Conservation (phyloP, 2,113 vertebrate species). For the Oreochromis aureus region DNA sequence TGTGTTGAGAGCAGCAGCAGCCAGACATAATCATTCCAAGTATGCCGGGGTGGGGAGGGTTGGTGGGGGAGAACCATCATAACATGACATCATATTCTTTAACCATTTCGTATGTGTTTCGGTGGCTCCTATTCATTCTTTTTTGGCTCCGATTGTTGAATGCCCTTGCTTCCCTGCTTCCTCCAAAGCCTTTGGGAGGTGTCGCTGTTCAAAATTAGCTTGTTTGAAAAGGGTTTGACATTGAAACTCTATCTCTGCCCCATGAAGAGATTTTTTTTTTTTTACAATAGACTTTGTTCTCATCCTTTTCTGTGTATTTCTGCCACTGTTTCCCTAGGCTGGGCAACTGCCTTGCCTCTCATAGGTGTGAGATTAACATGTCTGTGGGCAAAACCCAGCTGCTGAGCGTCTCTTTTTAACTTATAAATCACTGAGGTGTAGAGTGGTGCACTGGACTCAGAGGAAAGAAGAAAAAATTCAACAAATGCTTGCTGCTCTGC, state of each 20-base stretch:
- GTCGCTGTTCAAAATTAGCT: conserved; percentile 43
- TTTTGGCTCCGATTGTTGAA: conserved; percentile 45
- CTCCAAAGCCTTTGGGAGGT: conserved; percentile 35
- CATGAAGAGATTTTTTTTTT: conserved; percentile 44
- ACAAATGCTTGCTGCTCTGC: conserved; percentile 24
- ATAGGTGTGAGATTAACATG: conserved; percentile 70
- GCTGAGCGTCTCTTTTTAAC: conserved; percentile 1
- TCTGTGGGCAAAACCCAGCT: conserved; percentile 36
- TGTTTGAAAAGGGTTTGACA: conserved; percentile 45
- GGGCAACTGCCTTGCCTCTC: conserved; percentile 61
- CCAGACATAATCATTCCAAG: conserved; percentile 75
- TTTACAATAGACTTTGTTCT: conserved; percentile 58
- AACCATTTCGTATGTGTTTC: conserved; percentile 52
- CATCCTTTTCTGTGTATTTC: conserved; percentile 61
- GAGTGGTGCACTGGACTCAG: not conserved
- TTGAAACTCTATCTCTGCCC: conserved; percentile 67
- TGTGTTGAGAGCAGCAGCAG: conserved; percentile 61
- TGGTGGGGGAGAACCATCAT: conserved; percentile 69
- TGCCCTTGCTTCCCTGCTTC: conserved; percentile 37
- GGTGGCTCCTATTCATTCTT: not conserved
- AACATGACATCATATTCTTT: conserved; percentile 66
- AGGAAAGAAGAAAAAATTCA: not conserved
- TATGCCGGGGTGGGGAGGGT: conserved; percentile 59
- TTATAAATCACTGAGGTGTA: not conserved
- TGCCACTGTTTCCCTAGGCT: conserved; percentile 65